Conservation (phyloP, 2,888 invertebrate species). For the Leptarthrus brevirostris region DNA sequence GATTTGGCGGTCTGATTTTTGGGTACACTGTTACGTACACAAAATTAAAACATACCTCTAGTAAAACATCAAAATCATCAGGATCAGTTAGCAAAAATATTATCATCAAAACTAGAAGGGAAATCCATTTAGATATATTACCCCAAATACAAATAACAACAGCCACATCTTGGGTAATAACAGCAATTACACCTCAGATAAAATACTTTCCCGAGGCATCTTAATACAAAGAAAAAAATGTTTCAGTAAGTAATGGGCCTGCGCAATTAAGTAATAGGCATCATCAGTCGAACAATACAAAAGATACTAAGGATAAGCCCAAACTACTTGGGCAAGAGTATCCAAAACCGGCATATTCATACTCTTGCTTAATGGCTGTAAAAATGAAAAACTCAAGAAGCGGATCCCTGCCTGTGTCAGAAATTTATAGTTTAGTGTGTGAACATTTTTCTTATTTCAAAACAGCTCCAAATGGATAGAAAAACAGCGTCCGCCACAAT, state of each 20-base stretch:
- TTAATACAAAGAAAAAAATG: constrained; percentile 46
- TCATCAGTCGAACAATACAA: not conserved
- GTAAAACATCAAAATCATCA: constrained; percentile 38
- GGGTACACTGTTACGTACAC: constrained; percentile 66
- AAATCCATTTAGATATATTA: constrained; percentile 47
- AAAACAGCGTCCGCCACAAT: too few relatives aligned
- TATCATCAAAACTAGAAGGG: constrained; percentile 45
- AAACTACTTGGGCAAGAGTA: constrained; percentile 69
- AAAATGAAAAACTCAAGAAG: constrained; percentile 97
- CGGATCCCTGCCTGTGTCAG: too few relatives aligned
- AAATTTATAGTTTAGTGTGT: too few relatives aligned
- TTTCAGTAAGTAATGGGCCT: constrained; percentile 3
- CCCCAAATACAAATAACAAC: constrained; percentile 14
- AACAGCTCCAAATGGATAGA: too few relatives aligned
- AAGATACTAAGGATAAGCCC: constrained; percentile 57
- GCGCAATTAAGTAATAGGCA: too few relatives aligned
- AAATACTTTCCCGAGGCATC: constrained; percentile 35
- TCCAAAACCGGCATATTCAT: constrained; percentile 97
- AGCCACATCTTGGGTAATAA: constrained; percentile 19
- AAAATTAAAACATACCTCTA: constrained; percentile 63
- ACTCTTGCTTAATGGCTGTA: constrained; percentile 97
- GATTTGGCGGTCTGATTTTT: constrained; percentile 66
- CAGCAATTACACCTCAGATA: constrained; percentile 7
- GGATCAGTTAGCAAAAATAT: constrained; percentile 35
- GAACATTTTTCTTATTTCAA: too few relatives aligned